Evolutionary conservation across 2,797 vertebrate genomes (phyloP).

Genomic region (Chloroceryle amazona): DNA sequence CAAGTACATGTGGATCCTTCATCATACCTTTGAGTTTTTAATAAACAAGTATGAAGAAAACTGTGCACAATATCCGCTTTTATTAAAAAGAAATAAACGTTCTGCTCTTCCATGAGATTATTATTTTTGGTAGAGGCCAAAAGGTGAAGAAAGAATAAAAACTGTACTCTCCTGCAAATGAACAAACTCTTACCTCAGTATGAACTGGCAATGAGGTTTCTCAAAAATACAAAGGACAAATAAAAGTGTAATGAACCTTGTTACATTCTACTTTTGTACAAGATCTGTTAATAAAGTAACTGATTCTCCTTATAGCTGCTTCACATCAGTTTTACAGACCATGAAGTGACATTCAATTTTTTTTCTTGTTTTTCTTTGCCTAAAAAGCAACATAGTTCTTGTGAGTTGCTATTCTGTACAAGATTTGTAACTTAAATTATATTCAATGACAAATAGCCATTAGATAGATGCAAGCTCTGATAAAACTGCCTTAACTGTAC

Average conservation of each 20-base stretch:
- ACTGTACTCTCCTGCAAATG: conserved; percentile 38
- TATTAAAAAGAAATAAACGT: neutral
- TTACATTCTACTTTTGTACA: neutral
- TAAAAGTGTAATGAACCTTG: neutral
- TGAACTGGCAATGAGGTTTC: conserved; percentile 21
- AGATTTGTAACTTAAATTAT: neutral
- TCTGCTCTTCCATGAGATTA: neutral
- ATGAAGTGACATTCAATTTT: neutral
- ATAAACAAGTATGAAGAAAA: neutral
- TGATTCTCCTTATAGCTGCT: neutral
- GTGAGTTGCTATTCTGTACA: neutral
- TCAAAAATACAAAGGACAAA: neutral
- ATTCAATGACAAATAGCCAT: neutral
- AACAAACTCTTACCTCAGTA: conserved; percentile 29
- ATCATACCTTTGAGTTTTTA: neutral
- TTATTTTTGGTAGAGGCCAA: conserved; percentile 46
- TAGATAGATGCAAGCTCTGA: neutral
- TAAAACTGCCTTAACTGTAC: neutral
- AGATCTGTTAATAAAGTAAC: neutral
- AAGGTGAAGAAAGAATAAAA: conserved; percentile 29
- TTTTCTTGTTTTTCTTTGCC: neutral
- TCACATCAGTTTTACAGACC: neutral
- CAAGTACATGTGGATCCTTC: neutral
- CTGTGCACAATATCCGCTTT: neutral
- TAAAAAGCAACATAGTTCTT: neutral